phyloP scores from a whole-genome alignment of 1,140 invertebrate species.

The Bicyclus anynana region DNA sequence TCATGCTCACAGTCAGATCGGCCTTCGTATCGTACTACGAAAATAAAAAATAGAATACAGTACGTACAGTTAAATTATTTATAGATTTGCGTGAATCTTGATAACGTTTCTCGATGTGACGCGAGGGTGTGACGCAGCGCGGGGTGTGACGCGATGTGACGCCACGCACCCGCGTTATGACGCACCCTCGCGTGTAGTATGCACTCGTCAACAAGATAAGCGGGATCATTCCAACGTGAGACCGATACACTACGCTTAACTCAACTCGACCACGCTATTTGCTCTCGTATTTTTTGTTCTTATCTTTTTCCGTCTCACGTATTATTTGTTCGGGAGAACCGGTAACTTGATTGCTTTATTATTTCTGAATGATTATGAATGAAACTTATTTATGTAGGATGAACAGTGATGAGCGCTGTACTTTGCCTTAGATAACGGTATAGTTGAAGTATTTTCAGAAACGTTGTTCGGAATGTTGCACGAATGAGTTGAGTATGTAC shows the following conservation, averaged over 20 bases:
- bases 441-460: too few relatives aligned
- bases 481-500: too few relatives aligned
- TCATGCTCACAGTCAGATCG: not conserved
- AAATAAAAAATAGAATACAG: slow-evolving; percentile 24
- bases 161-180: slow-evolving; percentile 29
- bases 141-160: slow-evolving; percentile 28
- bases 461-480: too few relatives aligned
- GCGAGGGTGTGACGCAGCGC: slow-evolving; percentile 19
- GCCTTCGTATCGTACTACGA: not conserved
- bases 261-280: slow-evolving; percentile 1
- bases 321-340: not conserved
- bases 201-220: slow-evolving; percentile 29
- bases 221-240: slow-evolving; percentile 21
- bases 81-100: slow-evolving; percentile 33
- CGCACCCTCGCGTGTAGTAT: slow-evolving; percentile 28
- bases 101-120: slow-evolving; percentile 27
- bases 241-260: slow-evolving; percentile 8
- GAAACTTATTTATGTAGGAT: too few relatives aligned
- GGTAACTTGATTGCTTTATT: not conserved
- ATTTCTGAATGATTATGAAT: not conserved
- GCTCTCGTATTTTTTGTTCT: not conserved
- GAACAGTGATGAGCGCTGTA: too few relatives aligned
- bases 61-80: slow-evolving; percentile 25
- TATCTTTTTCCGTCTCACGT: not conserved
- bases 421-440: too few relatives aligned